Evolutionary conservation across 2,888 invertebrate genomes (phyloP).

Genomic region (Trissonchulus sp.): DNA sequence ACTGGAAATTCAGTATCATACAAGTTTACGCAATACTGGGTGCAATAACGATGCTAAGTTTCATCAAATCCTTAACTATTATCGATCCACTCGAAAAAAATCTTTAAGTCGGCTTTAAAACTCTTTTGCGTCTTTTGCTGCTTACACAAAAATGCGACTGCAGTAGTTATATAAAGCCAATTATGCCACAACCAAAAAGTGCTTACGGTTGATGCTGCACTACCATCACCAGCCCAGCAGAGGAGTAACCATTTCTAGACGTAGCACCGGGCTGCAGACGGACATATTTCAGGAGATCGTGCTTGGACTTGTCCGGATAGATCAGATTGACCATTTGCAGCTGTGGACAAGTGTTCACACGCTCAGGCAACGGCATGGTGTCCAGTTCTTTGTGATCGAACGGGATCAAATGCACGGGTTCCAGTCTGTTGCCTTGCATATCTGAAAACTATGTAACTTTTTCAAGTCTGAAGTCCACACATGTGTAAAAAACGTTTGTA

Average conservation of each 20-base stretch:
- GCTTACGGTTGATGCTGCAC: constrained; percentile 20
- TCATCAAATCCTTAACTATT: too few relatives aligned
- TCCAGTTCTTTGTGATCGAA: constrained; percentile 51
- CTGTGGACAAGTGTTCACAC: constrained; percentile 49
- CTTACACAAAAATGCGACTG: too few relatives aligned
- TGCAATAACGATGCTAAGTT: too few relatives aligned
- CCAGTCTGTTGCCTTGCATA: constrained; percentile 1
- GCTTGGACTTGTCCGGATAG: constrained; percentile 23
- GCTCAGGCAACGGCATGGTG: constrained; percentile 46
- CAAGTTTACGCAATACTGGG: too few relatives aligned
- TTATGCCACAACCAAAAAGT: too few relatives aligned
- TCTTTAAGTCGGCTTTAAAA: too few relatives aligned
- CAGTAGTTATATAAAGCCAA: too few relatives aligned
- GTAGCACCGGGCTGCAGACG: background rate
- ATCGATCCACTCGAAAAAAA: too few relatives aligned
- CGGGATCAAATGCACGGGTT: constrained; percentile 41
- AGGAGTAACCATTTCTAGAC: constrained; percentile 13
- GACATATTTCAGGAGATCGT: background rate
- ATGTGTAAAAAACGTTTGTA: too few relatives aligned
- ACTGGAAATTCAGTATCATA: too few relatives aligned
- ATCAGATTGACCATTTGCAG: constrained; percentile 42
- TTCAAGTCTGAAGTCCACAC: constrained; percentile 33
- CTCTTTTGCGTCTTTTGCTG: too few relatives aligned
- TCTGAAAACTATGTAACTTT: constrained; percentile 19
- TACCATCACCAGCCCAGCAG: constrained; percentile 23